Evolutionary conservation across 2,797 vertebrate genomes (phyloP), one percentile per base, ranked within the genome.

Genomic region (Galago senegalensis): DNA sequence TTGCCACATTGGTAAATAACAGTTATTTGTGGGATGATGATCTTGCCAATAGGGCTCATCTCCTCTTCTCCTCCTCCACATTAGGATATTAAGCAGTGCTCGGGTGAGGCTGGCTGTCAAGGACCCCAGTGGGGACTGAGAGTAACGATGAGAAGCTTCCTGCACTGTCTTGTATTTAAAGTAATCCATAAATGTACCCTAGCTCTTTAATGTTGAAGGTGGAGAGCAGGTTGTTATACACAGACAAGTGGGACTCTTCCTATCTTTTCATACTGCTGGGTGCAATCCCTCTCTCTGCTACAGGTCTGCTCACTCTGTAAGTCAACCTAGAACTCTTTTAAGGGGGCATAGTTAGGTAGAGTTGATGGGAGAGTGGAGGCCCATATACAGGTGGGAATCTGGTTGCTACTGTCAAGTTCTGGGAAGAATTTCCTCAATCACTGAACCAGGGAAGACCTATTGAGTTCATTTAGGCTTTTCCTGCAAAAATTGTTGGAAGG

Each of bases 1-100:
- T 95, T 88, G 73, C 87, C 31, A 60, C 84, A 90, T 96, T 37
- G 89, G 84, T 93, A 91, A 96, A 95, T 97, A 93, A 93, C 27
- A 93, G 96, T 94, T 89, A 94, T 93, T 96, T 73, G 79, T 81
- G 58, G 29, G 8, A 61, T 75, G 84, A 91, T 87, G 61, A 95
- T 76, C 58, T 96, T 58, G 86, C 73, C 43, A 34, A 23, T 20
- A 58, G n/a, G 46, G 31, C 53, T 82, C 58, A 65, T 95, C 63
- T 56, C 72, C 56, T 72, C 23, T 72, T 58, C 27, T 60, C 65
- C 14, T 65, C 43, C 86, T 87, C 63, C 56, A 72, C 37, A 34
- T 94, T 46, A 91, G 58, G 72, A 27, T 87, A 46, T 34, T 89
- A 77, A 49, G 11, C 23, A 31, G n/a, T 10, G 7, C 27, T 2